These are phyloP conservation scores for Danaus plexippus DNA, from an alignment of 1,140 invertebrate species.

Conservation along the genomic window DNA sequence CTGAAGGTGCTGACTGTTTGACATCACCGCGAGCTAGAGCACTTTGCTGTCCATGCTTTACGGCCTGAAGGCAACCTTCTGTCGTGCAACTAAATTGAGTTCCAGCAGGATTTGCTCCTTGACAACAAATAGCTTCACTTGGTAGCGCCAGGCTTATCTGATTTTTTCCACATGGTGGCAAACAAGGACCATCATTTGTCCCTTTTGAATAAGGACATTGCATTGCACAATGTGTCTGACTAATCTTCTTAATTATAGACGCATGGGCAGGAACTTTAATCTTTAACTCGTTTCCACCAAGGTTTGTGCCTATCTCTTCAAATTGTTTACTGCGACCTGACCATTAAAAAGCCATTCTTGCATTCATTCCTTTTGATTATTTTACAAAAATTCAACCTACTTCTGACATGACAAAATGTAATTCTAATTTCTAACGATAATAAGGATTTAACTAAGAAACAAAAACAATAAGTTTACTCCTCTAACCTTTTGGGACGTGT, in stretches of 20 bases:
- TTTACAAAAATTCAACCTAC: not conserved
- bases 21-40: constrained; percentile 39
- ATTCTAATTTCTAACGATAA: not conserved
- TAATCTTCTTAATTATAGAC: constrained; percentile 62
- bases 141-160: constrained; percentile 55
- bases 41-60: constrained; percentile 44
- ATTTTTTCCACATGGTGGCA: constrained; percentile 59
- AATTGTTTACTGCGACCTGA: constrained; percentile 62
- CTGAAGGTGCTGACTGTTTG: constrained; percentile 18
- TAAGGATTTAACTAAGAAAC: constrained; percentile 9
- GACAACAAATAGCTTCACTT: constrained; percentile 45
- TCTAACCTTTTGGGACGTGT: constrained; percentile 62
- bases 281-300: constrained; percentile 58
- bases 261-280: constrained; percentile 58
- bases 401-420: constrained; percentile 25
- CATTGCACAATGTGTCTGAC: constrained; percentile 57
- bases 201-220: constrained; percentile 48
- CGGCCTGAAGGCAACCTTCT: constrained; percentile 49
- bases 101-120: constrained; percentile 37
- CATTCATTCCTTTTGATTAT: no score
- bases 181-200: constrained; percentile 34
- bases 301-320: constrained; percentile 58
- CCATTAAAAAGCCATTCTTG: constrained; percentile 39
- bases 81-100: constrained; percentile 61
- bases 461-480: constrained; percentile 5